These are phyloP conservation scores for Amphipyra tragopoginis DNA, from an alignment of 2,888 invertebrate genomes.

Conservation along the genomic window DNA sequence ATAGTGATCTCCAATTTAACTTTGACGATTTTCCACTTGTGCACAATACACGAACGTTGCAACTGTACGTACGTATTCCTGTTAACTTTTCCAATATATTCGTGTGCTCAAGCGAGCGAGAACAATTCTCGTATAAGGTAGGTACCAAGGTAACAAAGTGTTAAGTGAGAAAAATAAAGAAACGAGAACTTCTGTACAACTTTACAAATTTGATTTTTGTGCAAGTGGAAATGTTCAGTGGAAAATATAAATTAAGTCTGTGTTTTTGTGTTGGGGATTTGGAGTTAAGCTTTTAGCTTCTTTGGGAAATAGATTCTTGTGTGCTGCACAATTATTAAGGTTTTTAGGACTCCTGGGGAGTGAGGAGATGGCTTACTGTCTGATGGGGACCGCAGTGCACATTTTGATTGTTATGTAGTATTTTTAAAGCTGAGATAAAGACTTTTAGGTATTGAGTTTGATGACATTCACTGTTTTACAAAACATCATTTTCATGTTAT, in stretches of 20 bases:
- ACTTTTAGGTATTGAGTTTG: too few species aligned
- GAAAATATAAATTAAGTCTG: slow-evolving; percentile 33
- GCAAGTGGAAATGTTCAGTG: slow-evolving; percentile 27
- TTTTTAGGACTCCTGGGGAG: background rate
- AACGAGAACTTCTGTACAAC: slow-evolving; percentile 36
- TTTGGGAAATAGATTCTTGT: background rate
- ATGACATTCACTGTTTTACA: too few species aligned
- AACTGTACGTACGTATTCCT: slow-evolving; percentile 53
- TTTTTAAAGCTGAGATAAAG: too few species aligned
- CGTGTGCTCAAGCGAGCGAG: slow-evolving; percentile 53
- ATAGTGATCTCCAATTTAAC: slow-evolving; percentile 82
- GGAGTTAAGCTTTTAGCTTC: slow-evolving; percentile 22
- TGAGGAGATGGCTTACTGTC: too few species aligned
- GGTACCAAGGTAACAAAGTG: slow-evolving; percentile 57
- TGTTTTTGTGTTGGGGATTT: slow-evolving; percentile 26
- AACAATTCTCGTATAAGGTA: slow-evolving; percentile 58
- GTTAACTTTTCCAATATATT: slow-evolving; percentile 77
- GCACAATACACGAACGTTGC: slow-evolving; percentile 60
- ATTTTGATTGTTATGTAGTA: too few species aligned
- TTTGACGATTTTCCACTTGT: slow-evolving; percentile 71
- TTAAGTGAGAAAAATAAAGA: slow-evolving; percentile 57
- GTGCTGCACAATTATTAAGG: background rate
- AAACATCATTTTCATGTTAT: too few species aligned
- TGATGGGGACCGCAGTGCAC: too few species aligned
- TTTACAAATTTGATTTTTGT: slow-evolving; percentile 58